phyloP scores from a whole-genome alignment of 1,140 invertebrate genomes.

The Coptotermes formosanus region DNA sequence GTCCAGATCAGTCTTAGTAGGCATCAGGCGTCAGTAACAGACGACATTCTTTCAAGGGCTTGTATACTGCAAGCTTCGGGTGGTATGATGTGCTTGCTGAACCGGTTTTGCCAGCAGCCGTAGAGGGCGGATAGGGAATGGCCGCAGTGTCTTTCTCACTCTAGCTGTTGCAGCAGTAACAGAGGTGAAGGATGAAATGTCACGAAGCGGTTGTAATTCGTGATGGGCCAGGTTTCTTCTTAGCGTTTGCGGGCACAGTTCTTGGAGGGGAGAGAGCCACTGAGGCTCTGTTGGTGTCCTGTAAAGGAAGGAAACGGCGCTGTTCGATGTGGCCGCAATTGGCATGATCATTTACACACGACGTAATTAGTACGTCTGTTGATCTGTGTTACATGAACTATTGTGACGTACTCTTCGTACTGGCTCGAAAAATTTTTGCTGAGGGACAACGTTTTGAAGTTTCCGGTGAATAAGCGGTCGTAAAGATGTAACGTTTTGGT shows the following conservation, averaged over 20 bases:
- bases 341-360: not conserved
- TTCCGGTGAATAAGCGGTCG: too few relatives aligned
- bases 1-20: not conserved
- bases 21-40: not conserved
- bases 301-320: not conserved
- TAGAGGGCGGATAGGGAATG: not conserved
- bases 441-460: too few relatives aligned
- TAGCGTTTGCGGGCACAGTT: not conserved
- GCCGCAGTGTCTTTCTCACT: not conserved
- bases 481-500: too few relatives aligned
- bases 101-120: not conserved
- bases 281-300: not conserved
- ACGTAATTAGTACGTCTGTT: too few relatives aligned
- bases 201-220: not conserved
- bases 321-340: not conserved
- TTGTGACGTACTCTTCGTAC: too few relatives aligned
- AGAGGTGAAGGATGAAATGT: conserved; percentile 8
- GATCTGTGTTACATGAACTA: too few relatives aligned
- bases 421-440: too few relatives aligned
- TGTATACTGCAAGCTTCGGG: not conserved
- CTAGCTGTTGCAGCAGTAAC: not conserved
- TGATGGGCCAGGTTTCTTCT: not conserved
- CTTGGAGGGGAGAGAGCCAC: not conserved
- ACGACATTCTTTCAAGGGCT: not conserved
- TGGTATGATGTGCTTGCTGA: not conserved